These are phyloP conservation scores for Anguilla rostrata DNA, from an alignment of 2,113 vertebrate genomes.

Conservation along the genomic window DNA sequence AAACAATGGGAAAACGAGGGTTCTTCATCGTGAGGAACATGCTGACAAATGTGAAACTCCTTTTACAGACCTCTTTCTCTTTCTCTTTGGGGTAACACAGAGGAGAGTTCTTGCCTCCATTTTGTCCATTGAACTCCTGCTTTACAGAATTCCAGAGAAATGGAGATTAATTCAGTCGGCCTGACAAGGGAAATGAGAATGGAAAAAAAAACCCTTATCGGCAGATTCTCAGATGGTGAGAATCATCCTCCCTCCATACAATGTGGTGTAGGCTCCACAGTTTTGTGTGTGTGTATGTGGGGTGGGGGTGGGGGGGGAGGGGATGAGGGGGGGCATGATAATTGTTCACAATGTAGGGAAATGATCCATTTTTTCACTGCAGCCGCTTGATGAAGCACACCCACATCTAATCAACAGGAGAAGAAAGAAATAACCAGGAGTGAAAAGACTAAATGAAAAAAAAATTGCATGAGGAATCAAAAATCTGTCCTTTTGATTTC, in stretches of 20 bases:
- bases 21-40: not conserved
- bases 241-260: not conserved
- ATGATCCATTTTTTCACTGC: not conserved
- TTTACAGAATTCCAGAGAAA: slow-evolving; percentile 7
- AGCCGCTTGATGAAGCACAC: not conserved
- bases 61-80: no score
- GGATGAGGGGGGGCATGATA: not conserved
- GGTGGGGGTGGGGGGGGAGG: no score
- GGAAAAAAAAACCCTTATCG: slow-evolving; percentile 17
- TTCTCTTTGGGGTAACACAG: no score
- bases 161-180: slow-evolving; percentile 23
- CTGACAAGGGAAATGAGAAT: slow-evolving; percentile 3
- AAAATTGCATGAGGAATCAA: no score
- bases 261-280: not conserved
- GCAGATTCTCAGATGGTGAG: slow-evolving; percentile 7
- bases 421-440: not conserved
- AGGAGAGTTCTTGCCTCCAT: slow-evolving; percentile 7
- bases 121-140: slow-evolving; percentile 17
- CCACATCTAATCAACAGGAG: slow-evolving; percentile 4
- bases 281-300: no score
- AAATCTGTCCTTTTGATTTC: not conserved
- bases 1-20: not conserved
- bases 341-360: not conserved
- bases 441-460: not conserved
- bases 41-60: slow-evolving; percentile 21